These are phyloP conservation scores for Orientallactaga sibirica DNA, from an alignment of 2,797 vertebrate species.

Conservation along the genomic window DNA sequence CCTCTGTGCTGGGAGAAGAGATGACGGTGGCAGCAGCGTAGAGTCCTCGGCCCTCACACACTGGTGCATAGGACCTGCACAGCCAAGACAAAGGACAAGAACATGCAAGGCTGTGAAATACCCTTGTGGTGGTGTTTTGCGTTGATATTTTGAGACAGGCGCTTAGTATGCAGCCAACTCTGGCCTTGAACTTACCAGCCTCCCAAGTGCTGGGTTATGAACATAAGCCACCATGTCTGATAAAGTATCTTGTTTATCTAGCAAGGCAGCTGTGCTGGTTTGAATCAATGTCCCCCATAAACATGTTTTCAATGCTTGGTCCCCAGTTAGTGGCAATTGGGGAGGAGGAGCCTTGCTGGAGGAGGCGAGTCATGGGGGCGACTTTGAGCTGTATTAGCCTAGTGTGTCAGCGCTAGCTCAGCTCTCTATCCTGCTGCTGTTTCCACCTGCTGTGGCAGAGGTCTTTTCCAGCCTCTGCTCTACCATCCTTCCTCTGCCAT, in stretches of 20 bases:
- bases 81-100: not conserved
- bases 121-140: not conserved
- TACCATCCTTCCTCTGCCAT: too few species aligned
- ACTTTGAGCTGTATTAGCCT: too few species aligned
- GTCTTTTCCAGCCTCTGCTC: too few species aligned
- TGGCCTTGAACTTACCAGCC: not conserved
- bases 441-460: too few species aligned
- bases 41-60: conserved; percentile 95
- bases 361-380: too few species aligned
- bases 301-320: too few species aligned
- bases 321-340: too few species aligned
- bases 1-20: conserved; percentile 97
- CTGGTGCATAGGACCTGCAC: conserved; percentile 93
- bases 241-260: not conserved
- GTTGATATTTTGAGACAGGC: not conserved
- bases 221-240: not conserved
- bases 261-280: too few species aligned
- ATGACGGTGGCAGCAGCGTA: conserved; percentile 94
- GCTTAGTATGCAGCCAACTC: not conserved
- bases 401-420: too few species aligned
- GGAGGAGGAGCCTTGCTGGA: too few species aligned
- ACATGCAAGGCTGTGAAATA: conserved; percentile 4
- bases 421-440: too few species aligned
- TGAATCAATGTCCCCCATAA: too few species aligned
- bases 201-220: not conserved